phyloP scores from a whole-genome alignment of 2,888 invertebrate genomes.

The Uropetala carovei region DNA sequence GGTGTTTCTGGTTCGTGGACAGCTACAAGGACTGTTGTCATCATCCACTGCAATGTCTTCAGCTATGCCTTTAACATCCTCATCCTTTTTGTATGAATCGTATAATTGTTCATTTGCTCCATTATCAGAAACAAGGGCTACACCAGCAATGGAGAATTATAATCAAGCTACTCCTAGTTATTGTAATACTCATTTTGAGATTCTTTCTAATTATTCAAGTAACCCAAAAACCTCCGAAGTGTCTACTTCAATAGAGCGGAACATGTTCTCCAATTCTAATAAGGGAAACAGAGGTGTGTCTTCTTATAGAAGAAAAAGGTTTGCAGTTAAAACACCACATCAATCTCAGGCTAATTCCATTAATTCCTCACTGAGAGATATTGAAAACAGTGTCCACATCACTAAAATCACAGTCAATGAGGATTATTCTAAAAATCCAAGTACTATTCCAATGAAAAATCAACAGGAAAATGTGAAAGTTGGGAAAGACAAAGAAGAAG shows the following conservation, averaged over 20 bases:
- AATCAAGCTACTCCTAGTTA: background rate
- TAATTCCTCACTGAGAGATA: background rate
- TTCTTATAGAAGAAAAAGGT: conserved; percentile 46
- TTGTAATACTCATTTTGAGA: conserved; percentile 45
- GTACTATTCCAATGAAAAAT: background rate
- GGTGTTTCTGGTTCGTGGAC: conserved; percentile 84
- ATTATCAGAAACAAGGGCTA: background rate
- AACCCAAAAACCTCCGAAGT: conserved; percentile 2
- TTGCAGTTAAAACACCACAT: background rate
- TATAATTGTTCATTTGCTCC: conserved; percentile 49
- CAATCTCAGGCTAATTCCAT: background rate
- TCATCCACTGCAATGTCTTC: background rate
- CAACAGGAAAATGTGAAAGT: background rate
- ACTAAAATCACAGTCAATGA: background rate
- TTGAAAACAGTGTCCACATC: background rate
- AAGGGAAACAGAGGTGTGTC: conserved; percentile 3
- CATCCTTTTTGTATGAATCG: conserved; percentile 43
- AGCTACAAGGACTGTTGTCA: conserved; percentile 43
- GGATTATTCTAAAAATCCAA: background rate
- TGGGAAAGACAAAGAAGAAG: background rate
- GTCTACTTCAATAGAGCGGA: background rate
- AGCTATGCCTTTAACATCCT: conserved; percentile 44
- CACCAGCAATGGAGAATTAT: background rate
- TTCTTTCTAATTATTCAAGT: background rate
- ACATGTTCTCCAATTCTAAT: background rate